These are phyloP conservation scores for Meiosimyza decipiens DNA, from an alignment of 2,888 invertebrate species.

Conservation along the genomic window DNA sequence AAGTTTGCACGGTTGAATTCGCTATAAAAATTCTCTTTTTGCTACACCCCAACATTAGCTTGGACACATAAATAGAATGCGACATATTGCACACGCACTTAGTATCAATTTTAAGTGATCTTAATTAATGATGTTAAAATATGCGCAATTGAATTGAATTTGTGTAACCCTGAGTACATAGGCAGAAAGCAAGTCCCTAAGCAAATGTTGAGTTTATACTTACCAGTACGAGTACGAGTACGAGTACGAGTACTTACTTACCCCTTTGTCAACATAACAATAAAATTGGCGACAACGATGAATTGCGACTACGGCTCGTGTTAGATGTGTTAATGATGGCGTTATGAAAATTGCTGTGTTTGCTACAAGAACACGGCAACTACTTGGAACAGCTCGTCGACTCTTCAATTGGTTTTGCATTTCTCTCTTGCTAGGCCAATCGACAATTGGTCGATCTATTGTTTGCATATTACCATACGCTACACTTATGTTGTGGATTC, in stretches of 20 bases:
- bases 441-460: not conserved
- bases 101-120: slow-evolving; percentile 25
- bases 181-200: not conserved
- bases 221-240: not conserved
- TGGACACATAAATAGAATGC: not conserved
- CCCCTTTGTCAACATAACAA: slow-evolving; percentile 21
- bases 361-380: not conserved
- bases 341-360: not conserved
- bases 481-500: slow-evolving; percentile 83
- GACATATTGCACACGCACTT: slow-evolving; percentile 24
- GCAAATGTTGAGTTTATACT: not conserved
- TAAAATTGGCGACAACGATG: slow-evolving; percentile 13
- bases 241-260: slow-evolving; percentile 2
- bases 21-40: too few relatives aligned
- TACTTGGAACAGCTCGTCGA: not conserved
- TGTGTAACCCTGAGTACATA: not conserved
- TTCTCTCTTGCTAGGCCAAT: too few relatives aligned
- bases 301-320: slow-evolving; percentile 11
- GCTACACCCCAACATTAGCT: too few relatives aligned
- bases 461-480: slow-evolving; percentile 73
- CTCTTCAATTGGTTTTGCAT: not conserved
- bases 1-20: too few relatives aligned
- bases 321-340: not conserved
- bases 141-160: slow-evolving; percentile 27
- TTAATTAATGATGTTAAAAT: slow-evolving; percentile 29